These are phyloP conservation scores for Pinna nobilis DNA, from an alignment of 1,140 invertebrate species.

Conservation along the genomic window DNA sequence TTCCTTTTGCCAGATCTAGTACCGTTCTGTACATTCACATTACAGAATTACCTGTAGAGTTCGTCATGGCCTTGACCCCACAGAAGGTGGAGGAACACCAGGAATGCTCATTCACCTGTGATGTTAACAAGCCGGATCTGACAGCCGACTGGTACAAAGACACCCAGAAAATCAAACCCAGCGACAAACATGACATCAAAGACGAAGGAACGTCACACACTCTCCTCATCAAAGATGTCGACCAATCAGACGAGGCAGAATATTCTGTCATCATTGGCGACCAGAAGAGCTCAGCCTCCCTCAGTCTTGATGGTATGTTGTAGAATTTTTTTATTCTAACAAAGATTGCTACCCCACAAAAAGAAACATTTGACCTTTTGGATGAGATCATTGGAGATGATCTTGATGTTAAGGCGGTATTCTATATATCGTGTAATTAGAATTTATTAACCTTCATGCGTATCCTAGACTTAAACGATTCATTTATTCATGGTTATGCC, in stretches of 20 bases:
- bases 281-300: constrained; percentile 61
- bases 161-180: constrained; percentile 55
- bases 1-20: too few relatives aligned
- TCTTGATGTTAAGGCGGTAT: too few relatives aligned
- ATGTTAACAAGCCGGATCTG: constrained; percentile 67
- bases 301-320: constrained; percentile 72
- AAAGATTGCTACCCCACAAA: too few relatives aligned
- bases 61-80: constrained; percentile 61
- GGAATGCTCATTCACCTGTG: constrained; percentile 61
- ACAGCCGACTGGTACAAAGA: constrained; percentile 69
- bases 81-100: constrained; percentile 64
- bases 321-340: too few relatives aligned
- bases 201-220: constrained; percentile 62
- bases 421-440: too few relatives aligned
- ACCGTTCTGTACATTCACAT: too few relatives aligned
- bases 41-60: constrained; percentile 66
- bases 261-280: constrained; percentile 69
- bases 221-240: constrained; percentile 65
- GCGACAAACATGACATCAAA: constrained; percentile 61
- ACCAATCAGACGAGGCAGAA: constrained; percentile 62
- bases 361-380: too few relatives aligned
- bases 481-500: too few relatives aligned
- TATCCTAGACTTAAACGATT: too few relatives aligned
- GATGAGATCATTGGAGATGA: neutral
- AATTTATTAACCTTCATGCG: too few relatives aligned